These are phyloP conservation scores for Sarcophaga bullata DNA, from an alignment of 1,140 invertebrate genomes.

Conservation along the genomic window DNA sequence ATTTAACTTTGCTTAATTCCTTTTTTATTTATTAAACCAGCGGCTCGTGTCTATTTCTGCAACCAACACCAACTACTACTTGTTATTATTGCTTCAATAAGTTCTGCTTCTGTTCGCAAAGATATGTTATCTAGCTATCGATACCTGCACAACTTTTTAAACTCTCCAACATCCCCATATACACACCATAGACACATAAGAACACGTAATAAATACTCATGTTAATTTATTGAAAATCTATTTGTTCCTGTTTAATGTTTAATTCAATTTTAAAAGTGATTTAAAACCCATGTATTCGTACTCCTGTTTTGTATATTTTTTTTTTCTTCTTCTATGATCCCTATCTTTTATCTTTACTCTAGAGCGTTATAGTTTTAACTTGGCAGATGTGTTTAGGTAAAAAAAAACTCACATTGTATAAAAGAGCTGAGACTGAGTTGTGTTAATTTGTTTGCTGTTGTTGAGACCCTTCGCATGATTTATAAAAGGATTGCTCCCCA, in stretches of 20 bases:
- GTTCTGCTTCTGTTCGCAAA: background rate
- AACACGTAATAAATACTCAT: background rate
- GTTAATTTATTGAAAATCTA: constrained; percentile 10
- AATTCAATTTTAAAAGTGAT: constrained; percentile 35
- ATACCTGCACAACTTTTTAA: constrained; percentile 16
- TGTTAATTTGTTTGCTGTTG: too few relatives aligned
- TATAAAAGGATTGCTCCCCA: too few relatives aligned
- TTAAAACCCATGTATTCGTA: constrained; percentile 24
- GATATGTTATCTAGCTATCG: constrained; percentile 23
- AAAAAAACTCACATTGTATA: too few relatives aligned
- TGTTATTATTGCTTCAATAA: background rate
- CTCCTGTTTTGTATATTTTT: background rate
- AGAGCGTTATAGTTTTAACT: too few relatives aligned
- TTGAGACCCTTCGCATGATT: too few relatives aligned
- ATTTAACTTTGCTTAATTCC: background rate
- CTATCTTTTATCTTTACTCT: too few relatives aligned
- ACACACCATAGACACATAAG: background rate
- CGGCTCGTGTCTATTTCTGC: background rate
- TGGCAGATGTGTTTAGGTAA: too few relatives aligned
- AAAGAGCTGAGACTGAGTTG: too few relatives aligned
- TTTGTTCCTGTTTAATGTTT: constrained; percentile 23
- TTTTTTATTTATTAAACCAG: background rate
- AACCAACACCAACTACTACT: background rate
- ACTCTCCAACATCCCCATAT: background rate
- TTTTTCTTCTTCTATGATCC: too few relatives aligned